Evolutionary conservation across 2,113 vertebrate species (phyloP).

Genomic region (Alectura lathami): DNA sequence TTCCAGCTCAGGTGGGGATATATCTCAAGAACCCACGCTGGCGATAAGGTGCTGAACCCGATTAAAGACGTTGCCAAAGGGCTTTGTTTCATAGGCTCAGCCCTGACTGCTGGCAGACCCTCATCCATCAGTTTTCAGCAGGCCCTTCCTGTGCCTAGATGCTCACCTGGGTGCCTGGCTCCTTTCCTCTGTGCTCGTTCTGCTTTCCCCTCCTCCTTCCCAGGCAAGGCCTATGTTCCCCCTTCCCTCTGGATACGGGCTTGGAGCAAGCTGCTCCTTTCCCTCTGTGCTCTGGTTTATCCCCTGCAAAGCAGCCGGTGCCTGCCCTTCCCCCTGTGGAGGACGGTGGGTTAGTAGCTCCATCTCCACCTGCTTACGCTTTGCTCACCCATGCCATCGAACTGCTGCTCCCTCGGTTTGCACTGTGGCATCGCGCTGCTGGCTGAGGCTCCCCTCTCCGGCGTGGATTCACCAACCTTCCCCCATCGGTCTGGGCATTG

Average conservation of each 20-base stretch:
- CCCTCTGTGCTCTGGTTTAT: not conserved
- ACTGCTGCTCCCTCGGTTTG: not conserved
- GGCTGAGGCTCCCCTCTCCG: not conserved
- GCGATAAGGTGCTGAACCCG: not conserved
- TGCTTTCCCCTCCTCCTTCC: not conserved
- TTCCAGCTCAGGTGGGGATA: not conserved
- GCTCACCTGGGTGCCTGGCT: not conserved
- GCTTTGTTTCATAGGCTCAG: conserved; percentile 21
- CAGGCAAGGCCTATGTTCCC: not conserved
- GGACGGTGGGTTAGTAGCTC: not conserved
- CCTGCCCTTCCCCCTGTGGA: not conserved
- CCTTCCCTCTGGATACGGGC: not conserved
- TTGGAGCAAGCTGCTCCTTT: not conserved
- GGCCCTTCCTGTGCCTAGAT: not conserved
- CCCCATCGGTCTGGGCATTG: not conserved
- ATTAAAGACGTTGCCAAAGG: conserved; percentile 33
- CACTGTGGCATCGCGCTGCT: not conserved
- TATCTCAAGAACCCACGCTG: not conserved
- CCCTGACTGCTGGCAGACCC: not conserved
- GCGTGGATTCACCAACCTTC: not conserved
- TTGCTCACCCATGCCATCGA: not conserved
- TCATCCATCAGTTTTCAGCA: not conserved
- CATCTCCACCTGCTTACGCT: not conserved
- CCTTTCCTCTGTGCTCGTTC: not conserved
- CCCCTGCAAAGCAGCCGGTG: not conserved